Base-by-base conservation (phyloP, 1,140 invertebrate genomes). In the Battus philenor region DNA sequence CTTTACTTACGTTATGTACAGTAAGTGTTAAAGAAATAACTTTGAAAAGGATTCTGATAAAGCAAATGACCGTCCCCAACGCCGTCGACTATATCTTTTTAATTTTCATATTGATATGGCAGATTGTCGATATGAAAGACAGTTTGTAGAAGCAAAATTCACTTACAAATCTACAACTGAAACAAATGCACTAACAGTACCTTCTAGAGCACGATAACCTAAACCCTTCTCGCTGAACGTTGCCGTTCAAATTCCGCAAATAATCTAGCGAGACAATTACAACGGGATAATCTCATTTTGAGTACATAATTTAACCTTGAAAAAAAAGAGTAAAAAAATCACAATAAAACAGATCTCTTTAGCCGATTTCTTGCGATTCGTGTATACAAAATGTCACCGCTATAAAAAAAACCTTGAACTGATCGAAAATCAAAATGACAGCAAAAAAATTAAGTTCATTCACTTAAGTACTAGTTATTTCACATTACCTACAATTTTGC, bases 121-220 rank as follows among this genome's bases (percentile, higher is more conserved):
- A 80, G 80, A 82, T 79, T 80, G 80, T 85, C 80, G 80, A 85
- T 85, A 85, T 85, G 80, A 85, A 80, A 79, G 53, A 79, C 65
- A 22, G 57, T 68, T 63, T 66, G 61, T 72, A 65, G 60, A 79
- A 77, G 70, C 73, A 70, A 64, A 75, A 64, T 62, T 59, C 65
- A 63, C 71, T 75, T 79, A 72, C 50, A 73, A 53, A 54, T 55
- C 67, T 73, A 80, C 43, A 70, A 78, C 63, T 53, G 59, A 83
- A 77, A 67, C 60, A 83, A 81, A 84, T 78, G 73, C 77, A 72
- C 80, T 84, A 84, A 79, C 66, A 63, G 47, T 68, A 69, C 56
- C 30, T 64, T 63, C 58, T 79, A 81, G 78, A 80, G 79, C 75
- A 83, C 31, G 44, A 70, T 55, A 68, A 17, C 7, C 15, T 41